Evolutionary conservation across 2,888 invertebrate genomes (phyloP).

Genomic region (Drosophila quinaria): DNA sequence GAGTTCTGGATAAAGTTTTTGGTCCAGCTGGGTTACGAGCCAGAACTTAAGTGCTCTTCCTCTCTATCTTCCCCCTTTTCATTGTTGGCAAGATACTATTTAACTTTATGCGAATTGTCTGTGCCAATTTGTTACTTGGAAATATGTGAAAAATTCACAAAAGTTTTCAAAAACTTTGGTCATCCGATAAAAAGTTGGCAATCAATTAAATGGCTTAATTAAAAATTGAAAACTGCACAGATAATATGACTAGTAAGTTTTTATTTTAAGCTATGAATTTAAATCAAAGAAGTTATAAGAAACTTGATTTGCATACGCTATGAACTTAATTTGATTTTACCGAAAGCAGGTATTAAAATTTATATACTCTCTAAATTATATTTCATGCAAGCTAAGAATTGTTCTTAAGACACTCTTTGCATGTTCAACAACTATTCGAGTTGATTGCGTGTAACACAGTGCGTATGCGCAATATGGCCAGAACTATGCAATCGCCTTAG

Average conservation of each 20-base stretch:
- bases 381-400: not conserved
- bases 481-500: slow-evolving; percentile 17
- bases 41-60: slow-evolving; percentile 48
- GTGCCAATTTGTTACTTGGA: slow-evolving; percentile 36
- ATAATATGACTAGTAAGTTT: not conserved
- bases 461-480: slow-evolving; percentile 55
- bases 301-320: not conserved
- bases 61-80: not conserved
- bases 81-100: slow-evolving; percentile 43
- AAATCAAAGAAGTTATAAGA: not conserved
- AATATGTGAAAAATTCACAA: not conserved
- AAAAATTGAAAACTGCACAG: not conserved
- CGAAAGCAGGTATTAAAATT: not conserved
- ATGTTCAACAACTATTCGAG: slow-evolving; percentile 18
- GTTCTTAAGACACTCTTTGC: slow-evolving; percentile 3
- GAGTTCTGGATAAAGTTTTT: slow-evolving; percentile 8
- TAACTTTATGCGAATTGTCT: slow-evolving; percentile 26
- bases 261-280: not conserved
- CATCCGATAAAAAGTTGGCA: slow-evolving; percentile 34
- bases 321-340: not conserved
- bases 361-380: not conserved
- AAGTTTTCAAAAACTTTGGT: slow-evolving; percentile 36
- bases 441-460: slow-evolving; percentile 23
- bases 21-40: slow-evolving; percentile 23
- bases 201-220: slow-evolving; percentile 7